A percentile compares a stretch with the other conserved stretches of the same genome.
Evolutionary conservation across 2,113 vertebrate genomes (phyloP).

Genomic region (Dicaeum eximium): DNA sequence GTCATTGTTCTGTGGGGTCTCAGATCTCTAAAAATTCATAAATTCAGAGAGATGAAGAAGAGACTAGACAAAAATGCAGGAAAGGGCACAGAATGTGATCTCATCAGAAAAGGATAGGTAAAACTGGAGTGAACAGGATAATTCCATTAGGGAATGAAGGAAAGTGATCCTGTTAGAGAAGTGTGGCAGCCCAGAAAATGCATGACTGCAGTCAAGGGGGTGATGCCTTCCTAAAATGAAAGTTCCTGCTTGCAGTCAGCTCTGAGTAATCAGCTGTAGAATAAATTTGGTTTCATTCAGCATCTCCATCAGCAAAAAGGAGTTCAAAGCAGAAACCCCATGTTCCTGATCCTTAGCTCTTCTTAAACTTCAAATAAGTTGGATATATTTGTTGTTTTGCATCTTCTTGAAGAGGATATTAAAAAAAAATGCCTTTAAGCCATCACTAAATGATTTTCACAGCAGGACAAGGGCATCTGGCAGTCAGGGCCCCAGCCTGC

Average conservation of each 20-base stretch:
- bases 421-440: not conserved
- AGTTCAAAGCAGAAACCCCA: not conserved
- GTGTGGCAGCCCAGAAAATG: not conserved
- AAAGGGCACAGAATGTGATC: not conserved
- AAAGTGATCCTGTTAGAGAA: not conserved
- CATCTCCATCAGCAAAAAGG: not conserved
- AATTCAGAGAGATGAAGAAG: not conserved
- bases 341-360: not conserved
- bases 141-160: not conserved
- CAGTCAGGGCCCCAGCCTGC: not conserved
- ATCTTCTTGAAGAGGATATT: not conserved
- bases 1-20: not conserved
- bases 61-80: not conserved
- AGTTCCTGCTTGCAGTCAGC: not conserved
- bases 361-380: not conserved
- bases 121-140: not conserved
- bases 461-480: not conserved
- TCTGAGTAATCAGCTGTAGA: not conserved
- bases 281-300: not conserved
- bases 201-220: not conserved
- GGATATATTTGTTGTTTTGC: not conserved
- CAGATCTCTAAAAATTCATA: not conserved
- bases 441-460: not conserved
- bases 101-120: not conserved
- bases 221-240: not conserved